A percentile compares a stretch with the other conserved stretches of the same genome.
Conservation (phyloP, 2,113 vertebrate genomes). For the Tychaedon coryphoeus region DNA sequence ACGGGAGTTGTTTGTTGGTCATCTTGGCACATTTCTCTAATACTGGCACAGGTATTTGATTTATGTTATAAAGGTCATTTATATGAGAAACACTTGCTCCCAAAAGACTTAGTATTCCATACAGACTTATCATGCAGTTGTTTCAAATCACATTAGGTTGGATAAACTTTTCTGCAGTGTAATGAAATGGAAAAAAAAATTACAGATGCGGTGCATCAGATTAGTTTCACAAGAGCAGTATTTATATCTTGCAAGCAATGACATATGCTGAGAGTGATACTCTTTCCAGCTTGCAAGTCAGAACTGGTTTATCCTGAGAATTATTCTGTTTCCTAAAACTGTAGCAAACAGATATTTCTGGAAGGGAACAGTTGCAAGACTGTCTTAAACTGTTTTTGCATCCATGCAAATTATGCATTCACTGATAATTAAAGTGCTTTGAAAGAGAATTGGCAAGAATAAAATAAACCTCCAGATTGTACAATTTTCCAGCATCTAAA, state of each 20-base stretch:
- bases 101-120: background rate
- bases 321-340: constrained; percentile 1
- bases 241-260: constrained; percentile 3
- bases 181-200: constrained; percentile 8
- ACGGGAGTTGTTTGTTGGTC: accelerated
- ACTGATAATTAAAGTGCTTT: constrained; percentile 23
- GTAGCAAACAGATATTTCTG: background rate
- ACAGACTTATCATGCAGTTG: background rate
- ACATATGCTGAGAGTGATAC: background rate
- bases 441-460: background rate
- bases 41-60: background rate
- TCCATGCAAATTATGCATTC: background rate
- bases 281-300: background rate
- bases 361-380: constrained; percentile 5
- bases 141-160: constrained; percentile 16
- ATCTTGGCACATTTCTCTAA: background rate
- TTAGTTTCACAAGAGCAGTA: constrained; percentile 8
- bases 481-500: background rate
- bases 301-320: background rate
- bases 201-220: background rate
- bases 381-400: background rate
- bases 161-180: constrained; percentile 23
- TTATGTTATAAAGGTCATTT: background rate
- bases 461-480: background rate
- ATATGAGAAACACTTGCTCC: background rate